phyloP scores from a whole-genome alignment of 2,113 vertebrate species.

The Laticauda colubrina region DNA sequence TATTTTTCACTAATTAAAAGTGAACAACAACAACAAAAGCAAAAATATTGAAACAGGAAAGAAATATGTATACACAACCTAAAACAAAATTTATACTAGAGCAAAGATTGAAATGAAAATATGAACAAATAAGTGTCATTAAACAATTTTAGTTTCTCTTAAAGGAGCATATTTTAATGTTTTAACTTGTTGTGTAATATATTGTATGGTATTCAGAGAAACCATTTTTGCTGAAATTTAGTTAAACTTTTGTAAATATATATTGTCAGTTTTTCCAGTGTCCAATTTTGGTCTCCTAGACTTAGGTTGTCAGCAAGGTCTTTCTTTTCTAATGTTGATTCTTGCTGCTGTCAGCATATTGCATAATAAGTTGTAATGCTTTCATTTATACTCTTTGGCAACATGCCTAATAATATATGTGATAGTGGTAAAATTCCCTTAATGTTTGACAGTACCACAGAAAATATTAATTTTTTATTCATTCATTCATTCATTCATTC shows the following conservation, averaged over 20 bases:
- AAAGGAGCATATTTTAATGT: not conserved
- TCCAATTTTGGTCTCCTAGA: not conserved
- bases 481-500: fast-evolving
- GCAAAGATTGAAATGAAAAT: not conserved
- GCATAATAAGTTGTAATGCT: not conserved
- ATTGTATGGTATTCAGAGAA: not conserved
- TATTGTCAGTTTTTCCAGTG: not conserved
- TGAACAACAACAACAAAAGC: not conserved
- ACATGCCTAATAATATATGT: not conserved
- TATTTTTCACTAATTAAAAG: not conserved
- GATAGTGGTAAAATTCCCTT: not conserved
- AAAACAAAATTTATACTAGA: not conserved
- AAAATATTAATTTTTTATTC: not conserved
- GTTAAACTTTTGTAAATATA: not conserved
- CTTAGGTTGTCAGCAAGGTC: not conserved
- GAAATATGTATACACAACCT: not conserved
- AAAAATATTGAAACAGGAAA: not conserved
- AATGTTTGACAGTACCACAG: not conserved
- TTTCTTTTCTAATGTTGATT: not conserved
- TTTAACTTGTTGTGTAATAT: not conserved
- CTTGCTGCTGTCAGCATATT: not conserved
- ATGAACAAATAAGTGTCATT: not conserved
- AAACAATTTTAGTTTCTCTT: not conserved
- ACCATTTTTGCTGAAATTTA: not conserved
- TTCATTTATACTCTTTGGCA: not conserved